Evolutionary conservation across 2,797 vertebrate species (phyloP), one percentile per base, ranked within the genome.

Genomic region (Numenius phaeopus): DNA sequence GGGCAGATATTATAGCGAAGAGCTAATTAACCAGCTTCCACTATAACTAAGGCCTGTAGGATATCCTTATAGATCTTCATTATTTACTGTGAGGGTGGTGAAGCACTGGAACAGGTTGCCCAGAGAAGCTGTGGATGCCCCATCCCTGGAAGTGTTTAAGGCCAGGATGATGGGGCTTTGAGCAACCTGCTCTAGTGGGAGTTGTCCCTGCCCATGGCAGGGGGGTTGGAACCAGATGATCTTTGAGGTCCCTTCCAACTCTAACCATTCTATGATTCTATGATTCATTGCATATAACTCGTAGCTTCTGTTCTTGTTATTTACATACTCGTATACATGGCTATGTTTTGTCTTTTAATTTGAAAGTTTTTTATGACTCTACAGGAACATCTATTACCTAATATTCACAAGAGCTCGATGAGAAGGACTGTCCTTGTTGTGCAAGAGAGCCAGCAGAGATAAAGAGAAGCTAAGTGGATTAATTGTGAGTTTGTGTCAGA

Each of bases 401-500:
- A 58, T 8, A 89, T 59, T 69, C 58, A 81, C 54, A 46, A 44
- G 34, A 73, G n/a, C 65, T 87, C 54, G 40, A 9, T 58, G 14
- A 87, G 62, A 64, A 87, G 32, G 58, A 4, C 47, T 50, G 34
- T 9, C 77, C 91, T 61, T 83, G 47, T 64, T 67, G 69, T 89
- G 79, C 80, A 78, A 81, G 64, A 67, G 75, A 92, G 44, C 40
- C 65, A 95, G 39, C 52, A 71, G 49, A 94, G 81, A 94, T 71
- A 90, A 91, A 93, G 71, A 54, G 75, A 92, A 89, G 19, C 40
- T 87, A 96, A 95, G 72, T 94, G 86, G 47, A 94, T 97, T 93
- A 95, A 88, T 90, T 83, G 78, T 83, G 94, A 89, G 37, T 95
- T 91, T 94, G 66, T 66, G 88, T 95, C 94, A 87, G 73, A 67